phyloP scores from a whole-genome alignment of 2,113 vertebrate species.

The Petromus typicus region DNA sequence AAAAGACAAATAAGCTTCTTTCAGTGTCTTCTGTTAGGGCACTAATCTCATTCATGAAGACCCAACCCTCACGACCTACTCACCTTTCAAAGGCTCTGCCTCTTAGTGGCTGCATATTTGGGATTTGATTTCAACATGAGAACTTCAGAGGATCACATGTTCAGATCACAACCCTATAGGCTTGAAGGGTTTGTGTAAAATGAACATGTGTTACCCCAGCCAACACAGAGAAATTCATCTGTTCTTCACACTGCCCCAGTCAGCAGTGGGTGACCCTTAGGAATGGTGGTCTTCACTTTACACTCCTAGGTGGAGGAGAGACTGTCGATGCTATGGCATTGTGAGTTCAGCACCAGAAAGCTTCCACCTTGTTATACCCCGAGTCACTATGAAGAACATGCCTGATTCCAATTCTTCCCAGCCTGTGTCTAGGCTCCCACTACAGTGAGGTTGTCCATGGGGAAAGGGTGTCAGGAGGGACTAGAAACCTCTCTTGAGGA shows the following conservation, averaged over 20 bases:
- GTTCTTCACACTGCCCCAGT: neutral
- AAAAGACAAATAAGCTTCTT: neutral
- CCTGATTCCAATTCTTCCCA: neutral
- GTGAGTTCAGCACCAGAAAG: neutral
- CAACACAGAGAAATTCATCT: neutral
- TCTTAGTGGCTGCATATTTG: neutral
- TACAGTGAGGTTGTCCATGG: neutral
- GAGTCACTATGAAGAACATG: accelerated
- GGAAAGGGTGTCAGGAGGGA: too few species aligned
- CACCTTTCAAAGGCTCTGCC: neutral
- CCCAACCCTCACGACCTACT: neutral
- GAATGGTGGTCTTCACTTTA: neutral
- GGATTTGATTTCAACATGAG: neutral
- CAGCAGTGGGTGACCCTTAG: too few species aligned
- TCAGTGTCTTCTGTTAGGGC: neutral
- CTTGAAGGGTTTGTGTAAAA: neutral
- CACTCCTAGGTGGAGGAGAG: neutral
- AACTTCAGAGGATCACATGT: neutral
- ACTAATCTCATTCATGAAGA: neutral
- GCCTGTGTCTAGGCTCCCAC: neutral
- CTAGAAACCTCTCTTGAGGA: neutral
- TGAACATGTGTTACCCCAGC: neutral
- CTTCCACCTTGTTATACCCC: neutral
- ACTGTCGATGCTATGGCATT: neutral
- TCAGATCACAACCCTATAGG: too few species aligned